Evolutionary conservation across 53 echinoderm and acorn worm species (phyloP), one percentile per base, ranked within the genome.

Genomic region (Zoroaster sp.): DNA sequence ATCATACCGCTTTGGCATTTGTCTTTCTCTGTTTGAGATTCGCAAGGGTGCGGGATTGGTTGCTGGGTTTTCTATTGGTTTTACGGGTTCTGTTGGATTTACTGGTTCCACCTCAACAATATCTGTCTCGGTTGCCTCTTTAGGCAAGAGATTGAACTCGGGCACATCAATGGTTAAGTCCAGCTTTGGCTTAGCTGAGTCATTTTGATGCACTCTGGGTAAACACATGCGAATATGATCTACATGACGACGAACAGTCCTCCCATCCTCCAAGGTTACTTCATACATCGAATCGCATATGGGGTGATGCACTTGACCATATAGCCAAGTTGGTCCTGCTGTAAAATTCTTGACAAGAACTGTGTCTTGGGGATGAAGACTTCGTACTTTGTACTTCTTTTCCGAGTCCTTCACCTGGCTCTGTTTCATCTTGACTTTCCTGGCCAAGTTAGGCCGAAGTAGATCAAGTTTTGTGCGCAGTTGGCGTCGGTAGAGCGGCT

Each of bases 321-420:
- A 14, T 73, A 17, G 5, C n/a, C 76, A 76, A 18, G 40, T 76
- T 9, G 32, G 65, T 25, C 77, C 46, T 23, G 77, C n/a, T 33
- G 41, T 40, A 76, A 88, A 75, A 20, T 87, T 75, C 75, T 87
- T 87, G n/a, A 25, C 69, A 72, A n/a, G 59, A 7, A 88, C 88
- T 12, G 53, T 47, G 35, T 74, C 87, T 74, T 49, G 55, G 6
- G 31, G 13, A 49, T 73, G 46, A 20, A 74, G 72, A 6, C 35
- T 20, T 54, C 74, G 31, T 43, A 21, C 40, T 45, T 67, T 88
- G 21, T 38, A 5, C 17, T 31, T 76, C 25, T 8, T 77, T 43
- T 68, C 73, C 3, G 20, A 25, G n/a, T 73, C 17, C 2, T 76
- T 1, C 36, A 34, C 31, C 66, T n/a, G 31, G 21, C 14, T 70